Conservation (phyloP, 2,797 vertebrate genomes). For the Gephyroberyx darwinii region DNA sequence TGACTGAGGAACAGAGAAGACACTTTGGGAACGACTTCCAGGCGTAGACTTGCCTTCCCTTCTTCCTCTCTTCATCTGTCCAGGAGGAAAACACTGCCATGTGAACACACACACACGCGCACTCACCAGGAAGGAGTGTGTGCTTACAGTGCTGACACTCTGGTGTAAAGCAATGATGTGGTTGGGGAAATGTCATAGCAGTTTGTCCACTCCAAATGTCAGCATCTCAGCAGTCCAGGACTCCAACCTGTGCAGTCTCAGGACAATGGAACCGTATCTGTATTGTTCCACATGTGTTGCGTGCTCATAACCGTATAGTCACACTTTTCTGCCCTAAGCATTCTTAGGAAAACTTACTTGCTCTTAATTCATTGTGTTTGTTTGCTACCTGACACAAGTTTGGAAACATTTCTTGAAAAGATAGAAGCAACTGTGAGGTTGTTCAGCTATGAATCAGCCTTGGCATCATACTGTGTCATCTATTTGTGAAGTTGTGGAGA, state of each 20-base stretch:
- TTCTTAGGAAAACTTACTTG: slow-evolving; percentile 12
- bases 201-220: slow-evolving; percentile 11
- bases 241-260: slow-evolving; percentile 2
- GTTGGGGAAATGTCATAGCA: neutral
- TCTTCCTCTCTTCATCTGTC: slow-evolving; percentile 10
- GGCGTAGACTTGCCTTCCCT: slow-evolving; percentile 73
- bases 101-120: neutral
- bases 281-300: slow-evolving; percentile 31
- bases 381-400: slow-evolving; percentile 8
- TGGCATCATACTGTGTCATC: slow-evolving; percentile 10
- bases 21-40: slow-evolving; percentile 87
- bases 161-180: neutral
- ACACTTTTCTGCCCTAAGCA: neutral
- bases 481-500: slow-evolving; percentile 18
- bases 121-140: slow-evolving; percentile 14
- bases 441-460: neutral
- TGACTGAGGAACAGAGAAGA: slow-evolving; percentile 89
- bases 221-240: slow-evolving; percentile 7
- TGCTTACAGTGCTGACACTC: neutral
- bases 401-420: neutral
- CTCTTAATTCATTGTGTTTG: slow-evolving; percentile 24
- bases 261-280: slow-evolving; percentile 28
- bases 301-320: slow-evolving; percentile 27
- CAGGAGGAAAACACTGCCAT: slow-evolving; percentile 18
- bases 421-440: neutral